These are phyloP conservation scores for Agapornis canus DNA, from an alignment of 2,797 vertebrate species.

Conservation along the genomic window DNA sequence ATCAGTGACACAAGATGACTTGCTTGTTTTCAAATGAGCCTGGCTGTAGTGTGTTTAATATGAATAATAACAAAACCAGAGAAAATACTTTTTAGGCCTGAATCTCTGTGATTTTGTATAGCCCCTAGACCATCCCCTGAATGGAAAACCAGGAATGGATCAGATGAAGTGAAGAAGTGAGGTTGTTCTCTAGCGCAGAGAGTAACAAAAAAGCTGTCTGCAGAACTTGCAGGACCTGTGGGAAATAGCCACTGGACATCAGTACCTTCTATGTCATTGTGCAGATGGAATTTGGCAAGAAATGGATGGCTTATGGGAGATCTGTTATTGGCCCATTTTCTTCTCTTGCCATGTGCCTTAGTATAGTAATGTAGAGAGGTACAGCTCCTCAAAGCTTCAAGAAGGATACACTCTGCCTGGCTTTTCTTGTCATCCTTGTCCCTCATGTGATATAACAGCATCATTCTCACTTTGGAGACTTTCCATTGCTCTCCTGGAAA, in stretches of 20 bases:
- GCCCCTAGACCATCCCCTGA: background rate
- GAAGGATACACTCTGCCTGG: accelerated
- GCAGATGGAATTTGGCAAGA: background rate
- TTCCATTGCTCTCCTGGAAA: background rate
- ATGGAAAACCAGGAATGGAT: background rate
- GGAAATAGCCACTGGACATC: background rate
- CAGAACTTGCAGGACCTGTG: background rate
- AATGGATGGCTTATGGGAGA: background rate
- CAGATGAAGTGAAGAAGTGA: background rate
- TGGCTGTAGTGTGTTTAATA: background rate
- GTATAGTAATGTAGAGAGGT: background rate
- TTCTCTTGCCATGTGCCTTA: background rate
- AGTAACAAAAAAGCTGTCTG: background rate
- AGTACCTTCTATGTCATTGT: background rate
- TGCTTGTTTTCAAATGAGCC: background rate
- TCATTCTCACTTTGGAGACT: background rate
- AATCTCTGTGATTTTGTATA: background rate
- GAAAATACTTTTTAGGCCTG: background rate
- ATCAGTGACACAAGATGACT: background rate
- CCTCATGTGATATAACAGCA: background rate
- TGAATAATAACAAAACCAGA: background rate
- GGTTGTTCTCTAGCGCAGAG: background rate
- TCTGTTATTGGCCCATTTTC: background rate
- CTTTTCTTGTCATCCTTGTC: background rate
- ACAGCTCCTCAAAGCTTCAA: accelerated